phyloP scores from a whole-genome alignment of 2,113 vertebrate genomes.

The Pithys albifrons region DNA sequence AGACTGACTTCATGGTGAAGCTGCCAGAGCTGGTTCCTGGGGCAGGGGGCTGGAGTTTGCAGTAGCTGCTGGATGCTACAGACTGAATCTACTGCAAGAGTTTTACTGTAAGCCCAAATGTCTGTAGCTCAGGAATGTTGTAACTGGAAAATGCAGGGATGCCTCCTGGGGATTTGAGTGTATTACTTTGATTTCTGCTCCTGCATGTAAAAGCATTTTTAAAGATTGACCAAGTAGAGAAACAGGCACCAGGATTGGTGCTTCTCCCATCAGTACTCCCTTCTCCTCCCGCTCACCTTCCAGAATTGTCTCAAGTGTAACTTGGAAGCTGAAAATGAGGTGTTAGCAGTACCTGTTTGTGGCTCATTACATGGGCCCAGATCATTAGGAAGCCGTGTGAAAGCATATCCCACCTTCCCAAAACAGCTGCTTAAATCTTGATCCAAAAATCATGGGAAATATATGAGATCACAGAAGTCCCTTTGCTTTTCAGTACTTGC shows the following conservation, averaged over 20 bases:
- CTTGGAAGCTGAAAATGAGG: background rate
- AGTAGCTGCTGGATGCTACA: background rate
- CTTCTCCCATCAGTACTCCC: background rate
- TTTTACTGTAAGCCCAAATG: background rate
- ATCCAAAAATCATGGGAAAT: background rate
- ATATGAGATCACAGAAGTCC: background rate
- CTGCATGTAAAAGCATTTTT: background rate
- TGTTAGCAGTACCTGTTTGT: background rate
- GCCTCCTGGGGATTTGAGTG: background rate
- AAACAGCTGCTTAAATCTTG: background rate
- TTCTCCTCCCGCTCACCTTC: background rate
- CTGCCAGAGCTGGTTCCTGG: background rate
- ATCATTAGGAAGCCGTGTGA: background rate
- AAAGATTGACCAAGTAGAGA: background rate
- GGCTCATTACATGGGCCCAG: background rate
- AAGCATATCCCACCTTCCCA: background rate
- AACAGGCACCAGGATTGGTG: background rate
- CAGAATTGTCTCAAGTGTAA: background rate
- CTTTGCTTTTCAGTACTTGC: background rate
- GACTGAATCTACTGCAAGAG: background rate
- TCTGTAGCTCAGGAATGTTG: background rate
- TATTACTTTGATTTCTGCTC: background rate
- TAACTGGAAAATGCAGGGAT: background rate
- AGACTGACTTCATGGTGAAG: background rate
- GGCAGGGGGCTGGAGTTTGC: background rate